phyloP scores from a whole-genome alignment of 2,888 invertebrate species.

The Rhopalosiphum nymphaeae region DNA sequence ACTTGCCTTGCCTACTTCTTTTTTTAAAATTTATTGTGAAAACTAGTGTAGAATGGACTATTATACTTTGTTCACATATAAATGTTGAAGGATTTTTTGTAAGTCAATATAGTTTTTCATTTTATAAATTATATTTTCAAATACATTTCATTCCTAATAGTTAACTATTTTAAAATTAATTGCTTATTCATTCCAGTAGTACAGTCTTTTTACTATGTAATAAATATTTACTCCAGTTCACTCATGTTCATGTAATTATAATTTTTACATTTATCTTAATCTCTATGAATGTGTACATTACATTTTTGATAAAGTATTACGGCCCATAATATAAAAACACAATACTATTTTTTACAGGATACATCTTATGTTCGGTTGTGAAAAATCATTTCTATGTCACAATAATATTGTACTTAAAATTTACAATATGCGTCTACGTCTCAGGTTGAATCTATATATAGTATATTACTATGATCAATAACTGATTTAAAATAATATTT shows the following conservation, averaged over 20 bases:
- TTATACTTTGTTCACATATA: not conserved
- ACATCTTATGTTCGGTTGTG: not conserved
- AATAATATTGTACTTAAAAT: slow-evolving; percentile 17
- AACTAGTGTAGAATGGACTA: not conserved
- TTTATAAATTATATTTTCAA: not conserved
- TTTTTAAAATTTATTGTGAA: not conserved
- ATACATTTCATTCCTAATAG: not conserved
- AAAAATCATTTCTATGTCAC: not conserved
- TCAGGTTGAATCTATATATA: not conserved
- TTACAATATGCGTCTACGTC: slow-evolving; percentile 5
- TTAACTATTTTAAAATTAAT: not conserved
- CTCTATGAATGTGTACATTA: not conserved
- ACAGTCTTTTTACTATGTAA: not conserved
- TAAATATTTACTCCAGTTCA: not conserved
- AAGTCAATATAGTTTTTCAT: not conserved
- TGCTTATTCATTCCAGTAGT: not conserved
- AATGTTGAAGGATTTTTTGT: not conserved
- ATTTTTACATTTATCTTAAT: not conserved
- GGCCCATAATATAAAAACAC: not conserved
- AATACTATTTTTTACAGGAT: slow-evolving; percentile 25
- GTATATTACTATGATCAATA: slow-evolving; percentile 1
- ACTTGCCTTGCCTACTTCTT: not conserved
- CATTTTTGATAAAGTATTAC: not conserved
- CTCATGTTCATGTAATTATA: not conserved
- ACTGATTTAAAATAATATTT: not conserved